Conservation (phyloP, 2,113 vertebrate genomes). For the Talpa occidentalis region DNA sequence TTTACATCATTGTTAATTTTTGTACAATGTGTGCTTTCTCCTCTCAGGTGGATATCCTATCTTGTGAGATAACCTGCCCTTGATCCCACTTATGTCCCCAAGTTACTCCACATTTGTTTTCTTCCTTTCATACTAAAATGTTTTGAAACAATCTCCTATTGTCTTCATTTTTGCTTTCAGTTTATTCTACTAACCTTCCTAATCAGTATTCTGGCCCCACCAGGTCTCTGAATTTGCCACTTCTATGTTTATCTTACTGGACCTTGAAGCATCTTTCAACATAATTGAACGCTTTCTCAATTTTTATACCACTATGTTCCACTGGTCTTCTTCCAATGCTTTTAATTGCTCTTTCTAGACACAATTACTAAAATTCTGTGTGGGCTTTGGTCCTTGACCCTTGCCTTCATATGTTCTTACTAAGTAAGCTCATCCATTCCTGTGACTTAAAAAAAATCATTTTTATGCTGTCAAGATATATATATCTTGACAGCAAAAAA, state of each 20-base stretch:
- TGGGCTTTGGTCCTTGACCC: not conserved
- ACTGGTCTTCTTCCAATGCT: not conserved
- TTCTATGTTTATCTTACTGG: not conserved
- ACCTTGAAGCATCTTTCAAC: not conserved
- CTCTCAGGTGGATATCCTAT: not conserved
- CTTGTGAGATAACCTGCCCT: not conserved
- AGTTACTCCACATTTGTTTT: not conserved
- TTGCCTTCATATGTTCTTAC: not conserved
- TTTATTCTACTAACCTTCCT: constrained; percentile 19
- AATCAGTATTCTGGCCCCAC: not conserved
- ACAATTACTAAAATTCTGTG: not conserved
- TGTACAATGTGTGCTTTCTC: too few relatives aligned
- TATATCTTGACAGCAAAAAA: too few relatives aligned
- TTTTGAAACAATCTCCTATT: not conserved
- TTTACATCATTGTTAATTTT: too few relatives aligned
- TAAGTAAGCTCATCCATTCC: not conserved
- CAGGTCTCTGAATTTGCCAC: not conserved
- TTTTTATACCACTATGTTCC: not conserved
- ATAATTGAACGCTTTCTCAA: not conserved
- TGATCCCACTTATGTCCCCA: not conserved
- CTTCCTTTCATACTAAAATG: not conserved
- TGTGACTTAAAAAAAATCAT: constrained; percentile 3
- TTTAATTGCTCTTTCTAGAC: not conserved
- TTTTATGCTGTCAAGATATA: not conserved
- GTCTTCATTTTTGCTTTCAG: not conserved